A percentile compares a stretch with the other conserved stretches of the same genome.
Evolutionary conservation across 2,113 vertebrate genomes (phyloP).

Genomic region (Patagioenas fasciata): DNA sequence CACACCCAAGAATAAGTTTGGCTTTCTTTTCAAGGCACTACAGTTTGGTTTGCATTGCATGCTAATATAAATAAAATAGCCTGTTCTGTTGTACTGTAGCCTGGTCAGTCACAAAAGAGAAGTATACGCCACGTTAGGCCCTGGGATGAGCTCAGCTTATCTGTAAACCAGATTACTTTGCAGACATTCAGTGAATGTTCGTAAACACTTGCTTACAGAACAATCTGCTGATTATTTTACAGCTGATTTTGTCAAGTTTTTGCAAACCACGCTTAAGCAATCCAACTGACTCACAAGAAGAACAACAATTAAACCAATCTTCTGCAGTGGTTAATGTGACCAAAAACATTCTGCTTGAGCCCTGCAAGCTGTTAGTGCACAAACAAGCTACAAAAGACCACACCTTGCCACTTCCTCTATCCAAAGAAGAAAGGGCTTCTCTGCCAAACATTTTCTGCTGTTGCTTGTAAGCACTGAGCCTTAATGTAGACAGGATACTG

Average conservation of each 20-base stretch:
- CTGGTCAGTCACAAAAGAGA: neutral
- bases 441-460: neutral
- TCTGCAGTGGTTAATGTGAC: neutral
- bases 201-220: neutral
- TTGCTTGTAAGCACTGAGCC: neutral
- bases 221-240: neutral
- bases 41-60: neutral
- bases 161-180: neutral
- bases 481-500: neutral
- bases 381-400: neutral
- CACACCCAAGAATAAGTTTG: neutral
- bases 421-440: neutral
- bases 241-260: neutral
- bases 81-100: neutral
- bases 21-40: neutral
- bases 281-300: neutral
- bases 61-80: neutral
- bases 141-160: neutral
- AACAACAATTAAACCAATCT: neutral
- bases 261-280: neutral
- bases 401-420: neutral
- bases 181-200: neutral
- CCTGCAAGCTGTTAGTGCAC: neutral
- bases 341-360: neutral
- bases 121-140: neutral